Evolutionary conservation across 2,888 invertebrate genomes (phyloP).

Genomic region (Cerceris ruficornis): DNA sequence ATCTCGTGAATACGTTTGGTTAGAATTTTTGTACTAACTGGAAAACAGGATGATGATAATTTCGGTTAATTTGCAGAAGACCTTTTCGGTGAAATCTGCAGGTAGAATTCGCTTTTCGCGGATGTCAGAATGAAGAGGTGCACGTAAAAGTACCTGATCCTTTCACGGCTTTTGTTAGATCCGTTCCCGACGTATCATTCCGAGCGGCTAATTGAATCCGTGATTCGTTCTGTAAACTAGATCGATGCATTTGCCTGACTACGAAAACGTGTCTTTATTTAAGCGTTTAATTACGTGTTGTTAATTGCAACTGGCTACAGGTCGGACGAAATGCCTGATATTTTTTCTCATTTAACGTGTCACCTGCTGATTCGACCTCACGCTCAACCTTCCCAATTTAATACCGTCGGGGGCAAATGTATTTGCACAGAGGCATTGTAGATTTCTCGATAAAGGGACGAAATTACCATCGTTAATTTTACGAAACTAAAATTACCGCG

Average conservation of each 20-base stretch:
- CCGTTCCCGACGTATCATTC: slow-evolving; percentile 28
- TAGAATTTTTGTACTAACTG: too few species aligned
- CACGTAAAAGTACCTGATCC: too few species aligned
- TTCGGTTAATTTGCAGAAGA: too few species aligned
- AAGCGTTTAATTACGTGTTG: slow-evolving; percentile 46
- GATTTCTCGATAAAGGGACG: too few species aligned
- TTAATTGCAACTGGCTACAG: slow-evolving; percentile 46
- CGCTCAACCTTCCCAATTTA: background rate
- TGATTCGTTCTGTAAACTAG: background rate
- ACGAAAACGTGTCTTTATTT: slow-evolving; percentile 38
- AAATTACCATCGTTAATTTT: too few species aligned
- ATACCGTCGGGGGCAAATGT: background rate
- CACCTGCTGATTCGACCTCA: background rate
- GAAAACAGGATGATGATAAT: too few species aligned
- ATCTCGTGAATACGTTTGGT: too few species aligned
- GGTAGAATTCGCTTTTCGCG: too few species aligned
- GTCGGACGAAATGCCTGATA: slow-evolving; percentile 36
- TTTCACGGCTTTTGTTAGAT: background rate
- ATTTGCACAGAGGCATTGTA: too few species aligned
- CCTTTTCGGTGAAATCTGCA: too few species aligned
- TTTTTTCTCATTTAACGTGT: background rate
- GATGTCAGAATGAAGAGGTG: too few species aligned
- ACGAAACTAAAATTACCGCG: too few species aligned
- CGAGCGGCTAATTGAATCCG: slow-evolving; percentile 48
- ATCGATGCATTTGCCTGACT: background rate